Percentiles rank a stretch among this genome's conserved stretches.
phyloP scores from a whole-genome alignment of 2,113 vertebrate species.

The Elachura formosa region DNA sequence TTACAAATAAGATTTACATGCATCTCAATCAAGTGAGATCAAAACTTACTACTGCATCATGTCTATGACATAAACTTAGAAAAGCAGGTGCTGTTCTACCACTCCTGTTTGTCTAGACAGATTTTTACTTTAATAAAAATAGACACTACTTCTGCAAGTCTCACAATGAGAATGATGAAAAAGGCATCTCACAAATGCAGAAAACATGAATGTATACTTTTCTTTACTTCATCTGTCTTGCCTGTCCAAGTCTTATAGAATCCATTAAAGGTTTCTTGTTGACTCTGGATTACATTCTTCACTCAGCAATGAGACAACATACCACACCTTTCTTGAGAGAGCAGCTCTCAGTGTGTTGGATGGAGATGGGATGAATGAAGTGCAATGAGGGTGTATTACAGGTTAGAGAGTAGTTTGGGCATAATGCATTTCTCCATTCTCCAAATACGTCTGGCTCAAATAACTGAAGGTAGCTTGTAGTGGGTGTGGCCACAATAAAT shows the following conservation, averaged over 20 bases:
- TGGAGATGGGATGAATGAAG: background rate
- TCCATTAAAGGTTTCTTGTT: background rate
- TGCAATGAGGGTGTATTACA: background rate
- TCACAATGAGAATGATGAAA: background rate
- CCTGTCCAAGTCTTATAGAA: background rate
- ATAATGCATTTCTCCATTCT: background rate
- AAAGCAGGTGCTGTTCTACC: background rate
- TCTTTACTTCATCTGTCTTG: background rate
- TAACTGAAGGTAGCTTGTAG: background rate
- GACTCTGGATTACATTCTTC: background rate
- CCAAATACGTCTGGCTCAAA: background rate
- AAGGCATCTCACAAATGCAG: background rate
- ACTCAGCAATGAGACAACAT: background rate
- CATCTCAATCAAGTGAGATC: background rate
- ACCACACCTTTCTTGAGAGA: background rate
- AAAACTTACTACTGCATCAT: background rate
- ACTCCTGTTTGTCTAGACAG: background rate
- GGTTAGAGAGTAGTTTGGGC: background rate
- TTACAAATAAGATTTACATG: background rate
- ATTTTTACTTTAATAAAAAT: background rate
- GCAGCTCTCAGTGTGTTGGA: background rate
- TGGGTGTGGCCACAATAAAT: background rate
- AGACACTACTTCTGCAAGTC: background rate
- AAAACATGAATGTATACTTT: rapidly evolving
- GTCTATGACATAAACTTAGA: background rate